These are phyloP conservation scores for Ceyx melanurus DNA, from an alignment of 2,113 vertebrate genomes.

Conservation along the genomic window DNA sequence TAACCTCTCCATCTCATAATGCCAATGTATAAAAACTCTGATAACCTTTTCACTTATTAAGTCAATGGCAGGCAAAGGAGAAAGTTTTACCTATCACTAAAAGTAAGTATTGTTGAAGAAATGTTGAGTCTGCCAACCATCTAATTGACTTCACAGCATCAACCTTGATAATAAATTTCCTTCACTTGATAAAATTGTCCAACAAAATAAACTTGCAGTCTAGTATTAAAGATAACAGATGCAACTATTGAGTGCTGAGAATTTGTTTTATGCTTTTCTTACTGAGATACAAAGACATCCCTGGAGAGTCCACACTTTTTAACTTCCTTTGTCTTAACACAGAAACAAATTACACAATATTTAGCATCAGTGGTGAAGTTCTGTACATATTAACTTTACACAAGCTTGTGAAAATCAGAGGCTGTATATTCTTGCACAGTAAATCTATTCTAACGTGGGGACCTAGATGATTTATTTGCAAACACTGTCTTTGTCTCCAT, in stretches of 20 bases:
- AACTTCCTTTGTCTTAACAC: neutral
- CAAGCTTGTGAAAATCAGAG: neutral
- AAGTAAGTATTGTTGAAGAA: neutral
- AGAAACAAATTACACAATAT: neutral
- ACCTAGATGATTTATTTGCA: slow-evolving; percentile 28
- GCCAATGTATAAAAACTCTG: neutral
- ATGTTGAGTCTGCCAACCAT: neutral
- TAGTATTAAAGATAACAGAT: neutral
- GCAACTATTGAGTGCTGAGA: neutral
- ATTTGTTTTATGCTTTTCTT: neutral
- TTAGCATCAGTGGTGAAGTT: neutral
- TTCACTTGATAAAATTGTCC: neutral
- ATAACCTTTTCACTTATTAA: neutral
- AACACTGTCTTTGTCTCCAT: neutral
- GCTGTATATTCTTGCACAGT: neutral
- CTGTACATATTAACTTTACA: neutral
- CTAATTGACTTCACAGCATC: neutral
- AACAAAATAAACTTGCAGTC: neutral
- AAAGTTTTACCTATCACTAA: neutral
- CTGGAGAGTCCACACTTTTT: neutral
- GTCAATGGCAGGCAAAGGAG: neutral
- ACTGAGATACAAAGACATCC: neutral
- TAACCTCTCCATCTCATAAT: neutral
- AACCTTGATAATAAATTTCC: neutral
- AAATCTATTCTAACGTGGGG: neutral